Evolutionary conservation across 2,888 invertebrate genomes (phyloP).

Genomic region (Crepidodera aurea): DNA sequence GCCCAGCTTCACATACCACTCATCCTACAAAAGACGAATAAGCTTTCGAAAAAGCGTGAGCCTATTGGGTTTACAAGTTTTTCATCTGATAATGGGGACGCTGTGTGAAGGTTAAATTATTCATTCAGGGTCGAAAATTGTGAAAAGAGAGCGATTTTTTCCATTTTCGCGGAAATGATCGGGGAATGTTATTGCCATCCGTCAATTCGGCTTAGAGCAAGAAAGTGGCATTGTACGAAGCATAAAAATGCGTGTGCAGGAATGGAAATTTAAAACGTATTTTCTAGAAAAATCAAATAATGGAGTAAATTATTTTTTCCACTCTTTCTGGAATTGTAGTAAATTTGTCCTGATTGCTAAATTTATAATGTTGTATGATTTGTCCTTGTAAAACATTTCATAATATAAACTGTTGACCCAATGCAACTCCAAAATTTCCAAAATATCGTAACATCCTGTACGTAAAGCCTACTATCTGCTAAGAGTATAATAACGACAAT

Average conservation of each 20-base stretch:
- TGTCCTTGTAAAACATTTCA: too few relatives aligned
- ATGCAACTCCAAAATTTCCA: too few relatives aligned
- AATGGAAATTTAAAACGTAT: background rate
- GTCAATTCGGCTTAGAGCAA: constrained; percentile 8
- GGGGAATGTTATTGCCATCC: constrained; percentile 3
- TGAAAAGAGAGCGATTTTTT: constrained; percentile 21
- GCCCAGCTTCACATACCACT: constrained; percentile 33
- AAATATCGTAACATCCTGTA: too few relatives aligned
- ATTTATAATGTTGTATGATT: too few relatives aligned
- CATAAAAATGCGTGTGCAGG: background rate
- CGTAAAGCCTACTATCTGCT: too few relatives aligned
- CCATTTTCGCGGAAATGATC: constrained; percentile 13
- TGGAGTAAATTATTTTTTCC: too few relatives aligned
- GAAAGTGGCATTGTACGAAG: background rate
- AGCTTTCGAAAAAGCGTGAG: constrained; percentile 21
- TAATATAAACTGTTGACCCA: too few relatives aligned
- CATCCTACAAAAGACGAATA: constrained; percentile 34
- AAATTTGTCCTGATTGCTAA: too few relatives aligned
- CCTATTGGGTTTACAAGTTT: constrained; percentile 30
- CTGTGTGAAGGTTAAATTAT: constrained; percentile 26
- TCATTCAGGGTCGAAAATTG: constrained; percentile 26
- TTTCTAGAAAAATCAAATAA: too few relatives aligned
- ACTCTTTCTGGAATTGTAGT: too few relatives aligned
- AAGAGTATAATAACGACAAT: too few relatives aligned
- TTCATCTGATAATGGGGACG: constrained; percentile 28